Conservation (phyloP, 1,140 invertebrate species). For the Drosophila baimaii region DNA sequence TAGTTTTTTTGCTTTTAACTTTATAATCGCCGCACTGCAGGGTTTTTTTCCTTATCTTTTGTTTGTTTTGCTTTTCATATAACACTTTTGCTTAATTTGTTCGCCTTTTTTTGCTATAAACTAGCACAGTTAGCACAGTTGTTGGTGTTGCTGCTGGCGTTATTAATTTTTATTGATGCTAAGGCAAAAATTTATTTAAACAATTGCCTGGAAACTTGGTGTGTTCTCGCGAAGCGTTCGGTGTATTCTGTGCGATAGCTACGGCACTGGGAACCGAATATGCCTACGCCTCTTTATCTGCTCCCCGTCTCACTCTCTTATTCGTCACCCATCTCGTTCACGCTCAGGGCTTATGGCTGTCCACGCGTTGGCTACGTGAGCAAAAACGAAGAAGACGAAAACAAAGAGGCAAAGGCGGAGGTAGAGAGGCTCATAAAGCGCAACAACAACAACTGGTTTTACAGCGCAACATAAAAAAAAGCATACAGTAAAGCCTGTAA, state of each 20-base stretch:
- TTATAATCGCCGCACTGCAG: slow-evolving; percentile 24
- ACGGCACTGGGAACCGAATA: slow-evolving; percentile 47
- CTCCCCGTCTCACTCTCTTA: slow-evolving; percentile 11
- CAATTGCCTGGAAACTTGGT: slow-evolving; percentile 45
- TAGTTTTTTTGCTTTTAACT: slow-evolving; percentile 9
- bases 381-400: slow-evolving; percentile 65
- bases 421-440: slow-evolving; percentile 30
- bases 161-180: slow-evolving; percentile 20
- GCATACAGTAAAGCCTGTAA: slow-evolving; percentile 12
- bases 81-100: slow-evolving; percentile 21
- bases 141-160: slow-evolving; percentile 30
- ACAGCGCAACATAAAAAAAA: slow-evolving; percentile 55
- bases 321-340: neutral
- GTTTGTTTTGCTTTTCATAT: slow-evolving; percentile 52
- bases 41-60: slow-evolving; percentile 47
- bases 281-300: slow-evolving; percentile 32
- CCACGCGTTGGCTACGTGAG: slow-evolving; percentile 78
- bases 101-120: slow-evolving; percentile 13
- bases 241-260: slow-evolving; percentile 62
- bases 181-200: slow-evolving; percentile 50
- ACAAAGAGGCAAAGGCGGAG: slow-evolving; percentile 34
- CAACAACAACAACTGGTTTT: slow-evolving; percentile 70
- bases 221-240: slow-evolving; percentile 69
- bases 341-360: slow-evolving; percentile 39
- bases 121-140: slow-evolving; percentile 40